phyloP scores from a whole-genome alignment of 2,113 vertebrate genomes.

The Xenotilapia leptura region DNA sequence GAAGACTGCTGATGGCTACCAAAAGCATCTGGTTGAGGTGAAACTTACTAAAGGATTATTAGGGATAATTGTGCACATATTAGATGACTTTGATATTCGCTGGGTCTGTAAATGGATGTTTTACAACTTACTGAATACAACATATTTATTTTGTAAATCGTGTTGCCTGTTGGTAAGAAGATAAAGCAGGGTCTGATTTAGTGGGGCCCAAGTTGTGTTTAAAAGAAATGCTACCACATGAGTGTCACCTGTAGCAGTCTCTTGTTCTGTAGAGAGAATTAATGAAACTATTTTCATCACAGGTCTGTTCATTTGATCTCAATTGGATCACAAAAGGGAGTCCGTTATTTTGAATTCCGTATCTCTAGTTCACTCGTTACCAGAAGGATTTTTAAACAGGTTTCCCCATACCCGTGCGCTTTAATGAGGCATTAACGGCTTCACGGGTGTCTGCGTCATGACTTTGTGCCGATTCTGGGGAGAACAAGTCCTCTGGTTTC shows the following conservation, averaged over 20 bases:
- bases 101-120: neutral
- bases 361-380: neutral
- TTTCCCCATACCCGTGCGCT: rapidly evolving
- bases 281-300: neutral
- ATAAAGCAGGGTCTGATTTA: neutral
- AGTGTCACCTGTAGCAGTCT: neutral
- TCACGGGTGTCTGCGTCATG: neutral
- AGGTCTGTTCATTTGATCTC: neutral
- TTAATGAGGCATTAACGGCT: neutral
- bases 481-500: neutral
- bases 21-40: neutral
- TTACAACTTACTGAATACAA: neutral
- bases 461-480: neutral
- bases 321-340: neutral
- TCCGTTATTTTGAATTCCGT: neutral
- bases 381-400: neutral
- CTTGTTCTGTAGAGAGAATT: neutral
- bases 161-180: neutral
- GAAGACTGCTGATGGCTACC: neutral
- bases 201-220: neutral
- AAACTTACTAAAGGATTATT: neutral
- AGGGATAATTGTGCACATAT: neutral
- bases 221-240: neutral
- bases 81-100: neutral
- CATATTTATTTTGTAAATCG: rapidly evolving